Evolutionary conservation across 1,140 invertebrate genomes (phyloP).

Genomic region (Calliopsis andreniformis): DNA sequence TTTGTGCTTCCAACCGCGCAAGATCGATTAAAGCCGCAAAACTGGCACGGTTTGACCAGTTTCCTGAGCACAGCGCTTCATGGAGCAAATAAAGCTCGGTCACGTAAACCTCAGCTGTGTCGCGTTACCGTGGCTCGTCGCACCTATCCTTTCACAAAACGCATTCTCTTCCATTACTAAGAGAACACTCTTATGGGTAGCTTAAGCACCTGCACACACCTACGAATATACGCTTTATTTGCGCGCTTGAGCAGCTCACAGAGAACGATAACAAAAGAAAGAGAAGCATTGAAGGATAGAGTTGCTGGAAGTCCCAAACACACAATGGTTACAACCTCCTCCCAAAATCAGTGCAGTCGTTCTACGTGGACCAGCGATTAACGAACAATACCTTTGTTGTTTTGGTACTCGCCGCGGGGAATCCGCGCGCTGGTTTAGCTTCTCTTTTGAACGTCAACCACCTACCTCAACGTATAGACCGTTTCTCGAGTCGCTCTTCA

Average conservation of each 20-base stretch:
- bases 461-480: background rate
- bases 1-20: conserved; percentile 14
- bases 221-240: background rate
- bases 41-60: conserved; percentile 15
- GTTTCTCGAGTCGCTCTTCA: conserved; percentile 12
- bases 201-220: background rate
- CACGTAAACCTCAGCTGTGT: conserved; percentile 21
- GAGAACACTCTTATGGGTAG: background rate
- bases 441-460: conserved; percentile 42
- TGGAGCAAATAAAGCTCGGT: conserved; percentile 17
- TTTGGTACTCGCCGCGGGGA: conserved; percentile 51
- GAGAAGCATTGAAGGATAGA: background rate
- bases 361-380: conserved; percentile 43
- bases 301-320: background rate
- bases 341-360: conserved; percentile 11
- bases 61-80: conserved; percentile 12
- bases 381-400: conserved; percentile 53
- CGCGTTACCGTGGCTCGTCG: background rate
- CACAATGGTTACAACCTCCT: conserved; percentile 11
- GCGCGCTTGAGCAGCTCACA: background rate
- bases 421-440: conserved; percentile 42
- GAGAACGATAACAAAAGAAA: background rate
- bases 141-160: conserved; percentile 9
- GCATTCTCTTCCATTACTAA: background rate
- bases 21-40: conserved; percentile 17